These are phyloP conservation scores for Drosophila gunungcola DNA, from an alignment of 1,140 invertebrate genomes.

Conservation along the genomic window DNA sequence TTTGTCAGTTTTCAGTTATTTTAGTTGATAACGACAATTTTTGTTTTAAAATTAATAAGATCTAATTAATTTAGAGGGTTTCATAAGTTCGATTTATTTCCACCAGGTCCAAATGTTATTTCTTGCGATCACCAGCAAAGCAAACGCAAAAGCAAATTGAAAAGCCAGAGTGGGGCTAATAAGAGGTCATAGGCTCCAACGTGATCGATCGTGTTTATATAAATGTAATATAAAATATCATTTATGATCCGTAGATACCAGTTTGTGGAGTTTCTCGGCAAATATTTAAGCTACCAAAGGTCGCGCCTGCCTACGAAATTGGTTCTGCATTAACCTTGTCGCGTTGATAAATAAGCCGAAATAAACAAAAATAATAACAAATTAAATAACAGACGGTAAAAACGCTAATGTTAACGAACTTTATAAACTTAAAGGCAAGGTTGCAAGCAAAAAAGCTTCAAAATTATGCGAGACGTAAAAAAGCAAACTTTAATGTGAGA, in stretches of 20 bases:
- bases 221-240: constrained; percentile 15
- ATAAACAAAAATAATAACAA: constrained; percentile 39
- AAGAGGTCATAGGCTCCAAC: constrained; percentile 41
- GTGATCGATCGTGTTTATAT: constrained; percentile 31
- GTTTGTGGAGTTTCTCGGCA: constrained; percentile 31
- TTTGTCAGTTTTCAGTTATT: too few species aligned
- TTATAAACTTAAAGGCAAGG: constrained; percentile 59
- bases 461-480: constrained; percentile 47
- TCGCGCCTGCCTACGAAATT: constrained; percentile 17
- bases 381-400: constrained; percentile 28
- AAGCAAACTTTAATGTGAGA: constrained; percentile 26
- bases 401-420: constrained; percentile 62
- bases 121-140: constrained; percentile 21
- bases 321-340: constrained; percentile 38
- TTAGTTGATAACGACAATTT: too few species aligned
- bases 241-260: constrained; percentile 11
- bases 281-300: constrained; percentile 21
- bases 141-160: constrained; percentile 37
- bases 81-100: background rate
- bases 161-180: constrained; percentile 29
- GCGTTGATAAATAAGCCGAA: constrained; percentile 29
- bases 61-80: constrained; percentile 2
- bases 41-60: background rate
- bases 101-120: constrained; percentile 6
- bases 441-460: constrained; percentile 44